Evolutionary conservation across 1,140 invertebrate genomes (phyloP), one percentile per base, ranked within the genome.

Genomic region (Thaumatotibia leucotreta): DNA sequence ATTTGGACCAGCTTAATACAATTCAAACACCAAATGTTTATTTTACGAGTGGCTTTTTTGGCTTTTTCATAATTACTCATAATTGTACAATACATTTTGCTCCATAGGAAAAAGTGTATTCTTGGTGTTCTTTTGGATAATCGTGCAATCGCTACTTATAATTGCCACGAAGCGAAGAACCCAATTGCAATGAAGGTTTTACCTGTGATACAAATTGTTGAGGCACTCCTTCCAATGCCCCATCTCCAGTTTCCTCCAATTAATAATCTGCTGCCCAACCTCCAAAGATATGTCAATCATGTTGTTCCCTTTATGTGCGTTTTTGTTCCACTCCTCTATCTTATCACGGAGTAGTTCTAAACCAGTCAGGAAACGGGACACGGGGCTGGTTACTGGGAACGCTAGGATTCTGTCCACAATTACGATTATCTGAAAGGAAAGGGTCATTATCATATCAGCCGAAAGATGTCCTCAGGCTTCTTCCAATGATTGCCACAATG

Each of bases 171-270:
- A 2, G 2, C 6, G 2, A 29, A 29, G 6, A 6, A 29, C 27
- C 8, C 45, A 14, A 50, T 23, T 11, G 10, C 33, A 14, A 39
- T 39, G 33, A n/a, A n/a, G n/a, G n/a, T 52, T 1, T n/a, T 77
- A 92, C 91, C 86, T 92, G 23, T 93, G 84, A 39, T 92, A 92
- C 2, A 94, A 86, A 66, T 93, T 92, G 61, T 94, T 93, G 0
- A 98, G 86, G 61, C 95, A 95, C 77, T 95, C 93, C 70, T 96
- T 96, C 97, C 97, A 98, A 73, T 94, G 94, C 31, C 93, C 93
- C 52, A 99, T 92, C 88, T 99, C 99, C 1, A 98, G 82, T 86
- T 97, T 96, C 64, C 98, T 94, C 98, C 98, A 99, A 23, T 94
- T 92, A 50, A 99, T 95, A 49, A 99, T 96, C 73, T 97, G 94